Evolutionary conservation across 2,888 invertebrate genomes (phyloP).

Genomic region (Platynereis dumerilii): DNA sequence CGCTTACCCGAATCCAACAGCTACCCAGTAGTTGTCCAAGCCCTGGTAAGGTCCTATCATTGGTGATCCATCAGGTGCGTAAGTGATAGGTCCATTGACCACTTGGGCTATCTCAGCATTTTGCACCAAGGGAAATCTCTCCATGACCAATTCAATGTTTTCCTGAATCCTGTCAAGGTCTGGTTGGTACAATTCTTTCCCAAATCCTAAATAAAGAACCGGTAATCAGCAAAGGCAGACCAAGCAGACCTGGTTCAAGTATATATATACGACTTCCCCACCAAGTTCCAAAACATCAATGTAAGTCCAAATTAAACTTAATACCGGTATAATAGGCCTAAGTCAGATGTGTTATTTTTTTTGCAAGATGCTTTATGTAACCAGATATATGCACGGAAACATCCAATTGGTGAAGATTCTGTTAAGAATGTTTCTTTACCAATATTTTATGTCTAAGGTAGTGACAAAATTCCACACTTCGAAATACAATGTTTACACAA

Average conservation of each 20-base stretch:
- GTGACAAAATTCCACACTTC: no score
- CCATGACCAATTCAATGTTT: slow-evolving; percentile 59
- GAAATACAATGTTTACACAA: no score
- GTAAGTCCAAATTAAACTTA: neutral
- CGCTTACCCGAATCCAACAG: slow-evolving; percentile 49
- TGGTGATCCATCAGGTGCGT: slow-evolving; percentile 64
- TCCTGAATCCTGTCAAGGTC: slow-evolving; percentile 58
- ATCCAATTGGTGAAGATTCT: no score
- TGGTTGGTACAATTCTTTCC: slow-evolving; percentile 60
- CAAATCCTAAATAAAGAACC: slow-evolving; percentile 59
- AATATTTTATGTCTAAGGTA: no score
- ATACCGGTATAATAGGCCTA: no score
- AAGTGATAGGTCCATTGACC: slow-evolving; percentile 62
- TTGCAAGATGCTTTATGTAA: no score
- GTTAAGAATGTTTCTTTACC: no score
- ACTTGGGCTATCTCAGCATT: slow-evolving; percentile 54
- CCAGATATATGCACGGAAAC: no score
- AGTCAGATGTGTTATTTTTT: no score
- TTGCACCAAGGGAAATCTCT: slow-evolving; percentile 52
- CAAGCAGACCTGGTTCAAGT: neutral
- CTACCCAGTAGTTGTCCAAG: slow-evolving; percentile 60
- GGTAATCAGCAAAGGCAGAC: no score
- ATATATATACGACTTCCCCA: neutral
- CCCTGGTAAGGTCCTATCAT: slow-evolving; percentile 59
- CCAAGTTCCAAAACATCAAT: neutral